These are phyloP conservation scores for Drosophila nr. medialis DNA, from an alignment of 2,888 invertebrate genomes.

Conservation along the genomic window DNA sequence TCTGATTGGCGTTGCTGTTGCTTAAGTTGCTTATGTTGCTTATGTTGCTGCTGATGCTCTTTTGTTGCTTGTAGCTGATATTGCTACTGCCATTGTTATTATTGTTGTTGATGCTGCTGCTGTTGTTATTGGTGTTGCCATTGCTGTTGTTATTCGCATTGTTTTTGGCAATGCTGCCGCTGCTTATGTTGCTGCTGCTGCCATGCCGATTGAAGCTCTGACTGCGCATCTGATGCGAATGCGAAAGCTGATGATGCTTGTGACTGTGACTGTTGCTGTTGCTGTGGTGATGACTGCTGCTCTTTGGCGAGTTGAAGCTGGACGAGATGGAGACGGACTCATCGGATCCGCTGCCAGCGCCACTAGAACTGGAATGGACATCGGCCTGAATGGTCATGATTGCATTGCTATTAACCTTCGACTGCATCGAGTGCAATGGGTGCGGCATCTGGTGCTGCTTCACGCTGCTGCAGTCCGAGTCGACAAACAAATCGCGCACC, in stretches of 20 bases:
- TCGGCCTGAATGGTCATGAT: conserved; percentile 92
- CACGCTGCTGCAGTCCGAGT: conserved; percentile 85
- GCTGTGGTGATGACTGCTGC: conserved; percentile 75
- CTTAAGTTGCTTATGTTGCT: conserved; percentile 45
- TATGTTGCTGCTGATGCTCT: conserved; percentile 4
- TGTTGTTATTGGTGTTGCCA: conserved; percentile 52
- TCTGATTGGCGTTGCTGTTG: conserved; percentile 58
- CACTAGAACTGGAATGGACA: conserved; percentile 91
- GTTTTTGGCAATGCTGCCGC: conserved; percentile 36
- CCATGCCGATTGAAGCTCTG: conserved; percentile 63
- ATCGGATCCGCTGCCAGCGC: conserved; percentile 87
- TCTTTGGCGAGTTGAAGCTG: conserved; percentile 82
- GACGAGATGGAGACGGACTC: conserved; percentile 88
- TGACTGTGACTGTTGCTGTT: conserved; percentile 49
- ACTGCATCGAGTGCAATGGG: conserved; percentile 57
- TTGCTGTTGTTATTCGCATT: conserved; percentile 38
- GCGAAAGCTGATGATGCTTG: conserved; percentile 33
- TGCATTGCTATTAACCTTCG: conserved; percentile 81
- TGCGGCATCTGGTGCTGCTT: conserved; percentile 69
- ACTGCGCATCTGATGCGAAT: conserved; percentile 61
- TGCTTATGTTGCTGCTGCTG: conserved; percentile 49
- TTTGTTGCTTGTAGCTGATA: conserved; percentile 40
- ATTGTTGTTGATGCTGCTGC: conserved; percentile 26
- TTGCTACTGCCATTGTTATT: conserved; percentile 54
- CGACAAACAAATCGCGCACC: conserved; percentile 91